Evolutionary conservation across 1,140 invertebrate species (phyloP).

Genomic region (Metaphire vulgaris): DNA sequence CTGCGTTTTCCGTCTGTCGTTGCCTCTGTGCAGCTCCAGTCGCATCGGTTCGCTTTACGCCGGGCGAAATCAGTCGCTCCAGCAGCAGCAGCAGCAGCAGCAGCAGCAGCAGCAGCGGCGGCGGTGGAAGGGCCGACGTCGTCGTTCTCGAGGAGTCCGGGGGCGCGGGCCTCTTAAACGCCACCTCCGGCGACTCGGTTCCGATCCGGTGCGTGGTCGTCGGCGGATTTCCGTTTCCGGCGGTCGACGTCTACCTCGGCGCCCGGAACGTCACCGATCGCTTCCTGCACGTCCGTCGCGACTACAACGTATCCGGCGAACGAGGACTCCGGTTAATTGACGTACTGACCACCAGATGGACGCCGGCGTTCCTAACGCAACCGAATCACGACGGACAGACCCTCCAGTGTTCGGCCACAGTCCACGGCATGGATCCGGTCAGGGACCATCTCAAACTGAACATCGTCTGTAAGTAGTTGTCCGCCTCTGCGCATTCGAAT

Average conservation of each 20-base stretch:
- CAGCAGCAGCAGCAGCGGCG: neutral
- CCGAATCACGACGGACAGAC: neutral
- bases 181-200: constrained; percentile 1
- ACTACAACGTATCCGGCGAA: neutral
- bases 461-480: neutral
- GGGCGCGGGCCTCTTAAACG: constrained; percentile 1
- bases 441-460: neutral
- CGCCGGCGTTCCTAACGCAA: neutral
- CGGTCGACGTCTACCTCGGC: neutral
- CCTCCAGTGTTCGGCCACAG: neutral
- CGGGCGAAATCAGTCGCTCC: too few species aligned
- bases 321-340: neutral
- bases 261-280: neutral
- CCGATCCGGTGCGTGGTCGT: neutral
- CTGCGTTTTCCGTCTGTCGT: too few species aligned
- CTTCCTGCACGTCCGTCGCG: neutral
- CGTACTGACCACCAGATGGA: neutral
- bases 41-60: neutral
- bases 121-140: neutral
- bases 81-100: neutral
- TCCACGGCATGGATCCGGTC: neutral
- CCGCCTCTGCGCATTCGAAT: too few species aligned
- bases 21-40: neutral
- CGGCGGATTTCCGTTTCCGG: neutral
- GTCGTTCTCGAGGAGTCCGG: too few species aligned